Evolutionary conservation across 2,113 vertebrate species (phyloP), one percentile per base, ranked within the genome.

Genomic region (Stigmatopora argus): DNA sequence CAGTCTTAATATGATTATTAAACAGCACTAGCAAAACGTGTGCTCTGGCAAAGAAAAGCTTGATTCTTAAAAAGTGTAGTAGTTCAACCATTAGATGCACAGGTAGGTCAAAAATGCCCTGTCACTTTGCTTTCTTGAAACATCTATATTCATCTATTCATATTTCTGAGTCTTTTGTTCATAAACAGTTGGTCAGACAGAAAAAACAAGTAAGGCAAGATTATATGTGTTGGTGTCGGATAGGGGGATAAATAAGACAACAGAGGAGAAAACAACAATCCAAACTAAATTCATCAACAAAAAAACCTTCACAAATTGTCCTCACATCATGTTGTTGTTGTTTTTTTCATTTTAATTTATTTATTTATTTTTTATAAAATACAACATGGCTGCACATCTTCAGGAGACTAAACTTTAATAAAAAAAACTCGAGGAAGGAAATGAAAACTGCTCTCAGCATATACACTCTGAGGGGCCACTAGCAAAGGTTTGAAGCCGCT

Each of bases 341-440:
- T 31, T 31, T 31, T 31, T 31, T 1, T 31, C 3, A 31, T 13
- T 11, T 38, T 49, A 18, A 31, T 46, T 31, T 10, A 11, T 4
- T 9, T 7, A 44, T 47, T 26, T 26, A 34, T 41, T 10, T 13
- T 4, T 13, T 5, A 12, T n/a, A 9, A 48, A 63, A 48, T 62
- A 18, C 45, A 18, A 26, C 61, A 48, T 49, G 10, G 26, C 17
- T 34, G 7, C 17, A n/a, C 23, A 48, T 62, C 44, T 62, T 45
- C 60, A 47, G 21, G 60, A 21, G 44, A 62, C 41, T 26, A 26
- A 62, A 34, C 26, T 63, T 63, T 63, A 48, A 63, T 63, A 63
- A 63, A 62, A 31, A 63, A 45, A 35, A 49, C 19, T 9, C 26
- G 10, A 63, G 45, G 34, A 49, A 49, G 62, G 45, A 63, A 63